These are phyloP conservation scores for Habrosyne pyritoides DNA, from an alignment of 2,888 invertebrate genomes.

Conservation along the genomic window DNA sequence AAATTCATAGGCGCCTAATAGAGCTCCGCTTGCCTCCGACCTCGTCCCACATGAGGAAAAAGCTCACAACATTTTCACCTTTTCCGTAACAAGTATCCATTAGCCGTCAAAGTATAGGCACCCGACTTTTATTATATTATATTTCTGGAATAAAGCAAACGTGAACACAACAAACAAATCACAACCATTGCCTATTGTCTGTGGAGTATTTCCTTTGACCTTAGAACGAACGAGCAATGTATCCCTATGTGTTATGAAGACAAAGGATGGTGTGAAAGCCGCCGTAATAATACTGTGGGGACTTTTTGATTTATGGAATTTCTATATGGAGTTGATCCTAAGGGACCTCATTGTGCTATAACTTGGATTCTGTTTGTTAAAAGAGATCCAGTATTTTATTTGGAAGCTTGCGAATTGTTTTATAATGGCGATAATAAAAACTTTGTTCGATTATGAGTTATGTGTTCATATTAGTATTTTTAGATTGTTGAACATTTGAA, in stretches of 20 bases:
- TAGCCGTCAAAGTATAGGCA: constrained; percentile 14
- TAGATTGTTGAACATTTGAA: neutral
- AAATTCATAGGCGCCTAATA: constrained; percentile 2
- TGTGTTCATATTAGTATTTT: too few relatives aligned
- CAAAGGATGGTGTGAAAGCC: neutral
- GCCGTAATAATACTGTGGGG: neutral
- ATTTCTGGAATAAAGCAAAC: neutral
- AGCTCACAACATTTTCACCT: constrained; percentile 17
- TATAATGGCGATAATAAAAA: neutral
- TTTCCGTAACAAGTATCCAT: constrained; percentile 28
- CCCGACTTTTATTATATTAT: constrained; percentile 24
- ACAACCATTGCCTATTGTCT: neutral
- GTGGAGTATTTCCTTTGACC: neutral
- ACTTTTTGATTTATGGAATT: constrained; percentile 10
- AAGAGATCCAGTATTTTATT: constrained; percentile 10
- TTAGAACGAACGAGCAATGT: neutral
- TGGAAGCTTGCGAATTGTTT: neutral
- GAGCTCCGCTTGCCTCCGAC: constrained; percentile 14
- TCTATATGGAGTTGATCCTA: constrained; percentile 9
- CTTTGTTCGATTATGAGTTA: neutral
- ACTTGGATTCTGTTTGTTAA: constrained; percentile 6
- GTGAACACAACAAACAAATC: neutral
- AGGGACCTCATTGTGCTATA: constrained; percentile 8
- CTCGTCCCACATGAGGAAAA: constrained; percentile 27
- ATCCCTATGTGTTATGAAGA: neutral